These are phyloP conservation scores for Epizoanthus fatuus DNA, from an alignment of 92 coral and sea anemone genomes.

Conservation along the genomic window DNA sequence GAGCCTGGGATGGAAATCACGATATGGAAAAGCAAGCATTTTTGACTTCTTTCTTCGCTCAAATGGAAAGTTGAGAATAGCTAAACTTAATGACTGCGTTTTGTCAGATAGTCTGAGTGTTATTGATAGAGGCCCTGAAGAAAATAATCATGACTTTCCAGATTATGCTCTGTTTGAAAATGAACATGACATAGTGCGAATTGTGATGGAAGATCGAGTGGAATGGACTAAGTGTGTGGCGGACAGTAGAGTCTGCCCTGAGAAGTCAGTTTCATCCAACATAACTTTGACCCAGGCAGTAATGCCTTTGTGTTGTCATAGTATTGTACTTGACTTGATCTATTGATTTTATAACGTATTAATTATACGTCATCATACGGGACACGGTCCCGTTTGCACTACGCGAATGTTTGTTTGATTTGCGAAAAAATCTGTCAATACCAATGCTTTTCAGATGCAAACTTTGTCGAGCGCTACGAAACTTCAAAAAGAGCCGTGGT, in stretches of 20 bases:
- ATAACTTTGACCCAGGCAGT: constrained; percentile 10
- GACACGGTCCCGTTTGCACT: too few relatives aligned
- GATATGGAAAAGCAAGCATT: constrained; percentile 56
- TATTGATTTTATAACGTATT: too few relatives aligned
- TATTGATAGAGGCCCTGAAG: constrained; percentile 61
- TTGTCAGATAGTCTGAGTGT: constrained; percentile 45
- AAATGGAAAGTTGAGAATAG: constrained; percentile 61
- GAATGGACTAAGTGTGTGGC: constrained; percentile 82
- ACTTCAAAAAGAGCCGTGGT: too few relatives aligned
- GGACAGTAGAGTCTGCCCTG: constrained; percentile 67
- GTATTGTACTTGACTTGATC: constrained; percentile 50
- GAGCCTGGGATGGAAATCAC: constrained; percentile 21
- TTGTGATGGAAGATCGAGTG: constrained; percentile 62
- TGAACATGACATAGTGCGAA: constrained; percentile 61
- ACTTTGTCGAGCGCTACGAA: too few relatives aligned
- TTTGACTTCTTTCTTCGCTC: constrained; percentile 79
- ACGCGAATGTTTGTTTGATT: too few relatives aligned
- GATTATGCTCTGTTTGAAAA: constrained; percentile 63
- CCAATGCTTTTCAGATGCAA: too few relatives aligned
- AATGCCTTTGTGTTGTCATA: constrained; percentile 69
- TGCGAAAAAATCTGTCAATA: too few relatives aligned
- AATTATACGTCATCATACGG: too few relatives aligned
- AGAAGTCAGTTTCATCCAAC: constrained; percentile 42
- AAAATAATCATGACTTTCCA: constrained; percentile 39
- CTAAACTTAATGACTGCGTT: constrained; percentile 61